These are phyloP conservation scores for Zaprionus inermis DNA, from an alignment of 1,140 invertebrate species.

Conservation along the genomic window DNA sequence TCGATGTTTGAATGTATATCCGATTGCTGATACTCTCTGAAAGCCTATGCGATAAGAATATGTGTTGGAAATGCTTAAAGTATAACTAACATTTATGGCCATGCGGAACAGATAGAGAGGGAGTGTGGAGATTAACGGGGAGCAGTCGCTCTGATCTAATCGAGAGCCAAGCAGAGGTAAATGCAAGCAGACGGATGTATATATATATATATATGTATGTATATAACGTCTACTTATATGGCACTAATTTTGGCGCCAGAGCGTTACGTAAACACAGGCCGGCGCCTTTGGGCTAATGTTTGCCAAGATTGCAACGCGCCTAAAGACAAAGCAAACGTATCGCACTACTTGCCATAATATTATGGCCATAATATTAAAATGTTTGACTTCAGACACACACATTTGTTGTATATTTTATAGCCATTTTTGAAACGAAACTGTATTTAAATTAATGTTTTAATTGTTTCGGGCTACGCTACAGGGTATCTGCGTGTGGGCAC, in stretches of 20 bases:
- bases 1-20: too few relatives aligned
- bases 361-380: constrained; percentile 25
- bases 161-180: constrained; percentile 9
- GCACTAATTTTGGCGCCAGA: constrained; percentile 75
- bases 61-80: constrained; percentile 11
- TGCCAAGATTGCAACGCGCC: constrained; percentile 13
- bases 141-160: constrained; percentile 14
- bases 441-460: neutral
- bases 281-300: constrained; percentile 38
- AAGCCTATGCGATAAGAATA: constrained; percentile 19
- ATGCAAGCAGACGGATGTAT: constrained; percentile 20
- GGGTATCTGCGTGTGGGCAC: constrained; percentile 14
- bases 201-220: constrained; percentile 19
- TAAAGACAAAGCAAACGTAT: constrained; percentile 44
- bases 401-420: too few relatives aligned
- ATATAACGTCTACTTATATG: constrained; percentile 62
- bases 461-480: neutral
- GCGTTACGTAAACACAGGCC: constrained; percentile 66
- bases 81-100: constrained; percentile 3
- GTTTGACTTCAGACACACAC: neutral
- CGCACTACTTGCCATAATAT: neutral
- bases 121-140: neutral
- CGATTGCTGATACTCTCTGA: constrained; percentile 2
- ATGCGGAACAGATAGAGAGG: constrained; percentile 8
- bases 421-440: too few relatives aligned